Evolutionary conservation across 2,797 vertebrate genomes (phyloP), one percentile per base, ranked within the genome.

Genomic region (Austrolebias charrua): DNA sequence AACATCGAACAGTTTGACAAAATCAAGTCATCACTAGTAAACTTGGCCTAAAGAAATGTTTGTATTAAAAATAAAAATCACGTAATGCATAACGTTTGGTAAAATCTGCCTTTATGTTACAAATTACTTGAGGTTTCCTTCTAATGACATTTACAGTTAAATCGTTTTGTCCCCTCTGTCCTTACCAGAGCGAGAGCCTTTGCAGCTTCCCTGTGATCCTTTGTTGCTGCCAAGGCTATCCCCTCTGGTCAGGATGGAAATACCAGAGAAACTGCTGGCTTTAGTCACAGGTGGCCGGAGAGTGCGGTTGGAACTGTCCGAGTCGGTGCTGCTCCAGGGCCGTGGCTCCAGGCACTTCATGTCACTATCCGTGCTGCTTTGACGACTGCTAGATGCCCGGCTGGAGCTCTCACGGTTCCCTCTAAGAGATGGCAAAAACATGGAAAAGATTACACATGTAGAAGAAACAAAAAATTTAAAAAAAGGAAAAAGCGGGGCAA

Each of bases 281-380:
- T 98, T 98, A 66, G 98, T 99, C 74, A 99, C 98, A 0, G 98
- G 96, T 0, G 97, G 98, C 56, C 97, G 85, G 78, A 98, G 93
- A 54, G 74, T 95, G 69, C 96, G 96, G 86, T 92, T 90, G 55
- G 96, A 98, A 84, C 96, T 96, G 5, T 98, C 98, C 0, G 97
- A 98, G 71, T 99, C 98, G 0, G 98, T 99, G 93, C 98, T 99
- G 92, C 98, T 99, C 98, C 98, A 99, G 0, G 98, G 98, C 57
- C 97, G 94, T 0, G 97, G 98, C 80, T 99, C 98, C 92, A 98
- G 92, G 1, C 96, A 94, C 78, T 97, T 99, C 85, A 98, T 92
- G 68, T 98, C 98, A 1, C 95, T 96, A 90, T 99, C 98, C 1
- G 95, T 98, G 92, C 98, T 99, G 94, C 96, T 98, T 89, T 99